These are phyloP conservation scores for Apocheima hispidaria DNA, from an alignment of 2,888 invertebrate genomes.

Conservation along the genomic window DNA sequence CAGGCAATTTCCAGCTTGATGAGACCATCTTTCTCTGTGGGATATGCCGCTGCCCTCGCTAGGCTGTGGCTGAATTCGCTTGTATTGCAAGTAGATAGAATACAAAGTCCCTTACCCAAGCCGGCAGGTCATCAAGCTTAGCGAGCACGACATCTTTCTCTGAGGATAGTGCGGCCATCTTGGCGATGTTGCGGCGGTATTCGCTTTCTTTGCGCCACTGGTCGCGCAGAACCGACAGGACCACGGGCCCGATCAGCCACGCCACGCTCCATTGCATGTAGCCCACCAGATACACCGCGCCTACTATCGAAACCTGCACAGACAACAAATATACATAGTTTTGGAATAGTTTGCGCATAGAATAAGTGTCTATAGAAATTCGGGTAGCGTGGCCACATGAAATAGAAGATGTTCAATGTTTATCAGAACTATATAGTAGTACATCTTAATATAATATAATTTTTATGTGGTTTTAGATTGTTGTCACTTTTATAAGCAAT, in stretches of 20 bases:
- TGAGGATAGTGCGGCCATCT: slow-evolving; percentile 90
- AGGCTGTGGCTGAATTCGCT: background rate
- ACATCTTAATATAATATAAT: too few species aligned
- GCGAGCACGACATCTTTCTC: slow-evolving; percentile 96
- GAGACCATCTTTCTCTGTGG: slow-evolving; percentile 94
- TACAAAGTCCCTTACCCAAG: slow-evolving; percentile 90
- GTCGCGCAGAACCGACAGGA: slow-evolving; percentile 92
- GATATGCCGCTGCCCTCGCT: slow-evolving; percentile 89
- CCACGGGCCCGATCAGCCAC: slow-evolving; percentile 93
- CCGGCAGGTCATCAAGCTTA: slow-evolving; percentile 95
- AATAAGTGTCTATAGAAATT: too few species aligned
- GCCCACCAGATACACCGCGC: slow-evolving; percentile 91
- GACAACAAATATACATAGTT: background rate
- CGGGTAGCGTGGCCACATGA: too few species aligned
- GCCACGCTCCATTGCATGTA: slow-evolving; percentile 95
- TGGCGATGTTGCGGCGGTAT: slow-evolving; percentile 90
- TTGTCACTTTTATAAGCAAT: too few species aligned
- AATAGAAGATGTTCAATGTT: too few species aligned
- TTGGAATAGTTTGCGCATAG: too few species aligned
- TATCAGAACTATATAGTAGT: too few species aligned
- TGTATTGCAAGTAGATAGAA: slow-evolving; percentile 54
- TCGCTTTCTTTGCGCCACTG: slow-evolving; percentile 92
- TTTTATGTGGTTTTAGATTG: too few species aligned
- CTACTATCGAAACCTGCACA: slow-evolving; percentile 88
- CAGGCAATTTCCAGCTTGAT: slow-evolving; percentile 95